A percentile compares a stretch with the other conserved stretches of the same genome.
Conservation (phyloP, 2,888 invertebrate genomes). For the Monoplex corrugatus region DNA sequence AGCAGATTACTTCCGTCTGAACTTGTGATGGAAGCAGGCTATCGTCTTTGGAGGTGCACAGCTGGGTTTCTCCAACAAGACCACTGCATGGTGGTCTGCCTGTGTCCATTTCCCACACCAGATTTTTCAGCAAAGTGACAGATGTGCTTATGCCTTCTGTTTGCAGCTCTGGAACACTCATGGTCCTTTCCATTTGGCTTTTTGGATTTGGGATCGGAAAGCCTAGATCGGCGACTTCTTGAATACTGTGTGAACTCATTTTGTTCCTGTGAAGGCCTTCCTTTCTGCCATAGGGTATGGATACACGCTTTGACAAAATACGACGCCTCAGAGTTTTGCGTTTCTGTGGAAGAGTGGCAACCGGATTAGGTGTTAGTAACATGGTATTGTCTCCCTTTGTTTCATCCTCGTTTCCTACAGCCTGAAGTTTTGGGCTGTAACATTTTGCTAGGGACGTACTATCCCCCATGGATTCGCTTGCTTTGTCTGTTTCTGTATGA, state of each 20-base stretch:
- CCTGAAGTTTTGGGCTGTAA: not conserved
- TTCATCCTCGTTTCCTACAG: not conserved
- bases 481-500: not conserved
- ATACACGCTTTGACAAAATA: constrained; percentile 5
- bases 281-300: constrained; percentile 3
- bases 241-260: not conserved
- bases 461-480: not conserved
- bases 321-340: not conserved
- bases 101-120: not conserved
- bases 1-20: not conserved
- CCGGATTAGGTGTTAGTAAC: not conserved
- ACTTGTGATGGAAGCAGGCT: not conserved
- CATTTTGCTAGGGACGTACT: not conserved
- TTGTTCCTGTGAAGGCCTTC: not conserved
- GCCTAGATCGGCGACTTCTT: not conserved
- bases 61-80: not conserved
- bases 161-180: not conserved
- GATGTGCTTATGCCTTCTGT: not conserved
- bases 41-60: not conserved
- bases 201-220: not conserved
- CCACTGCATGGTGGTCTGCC: not conserved
- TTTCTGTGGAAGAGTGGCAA: not conserved
- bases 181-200: not conserved
- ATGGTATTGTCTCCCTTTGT: not conserved
- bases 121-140: not conserved